A percentile compares a stretch with the other conserved stretches of the same genome.
phyloP scores from a whole-genome alignment of 2,797 vertebrate genomes.

The Paramormyrops hopkinsi region DNA sequence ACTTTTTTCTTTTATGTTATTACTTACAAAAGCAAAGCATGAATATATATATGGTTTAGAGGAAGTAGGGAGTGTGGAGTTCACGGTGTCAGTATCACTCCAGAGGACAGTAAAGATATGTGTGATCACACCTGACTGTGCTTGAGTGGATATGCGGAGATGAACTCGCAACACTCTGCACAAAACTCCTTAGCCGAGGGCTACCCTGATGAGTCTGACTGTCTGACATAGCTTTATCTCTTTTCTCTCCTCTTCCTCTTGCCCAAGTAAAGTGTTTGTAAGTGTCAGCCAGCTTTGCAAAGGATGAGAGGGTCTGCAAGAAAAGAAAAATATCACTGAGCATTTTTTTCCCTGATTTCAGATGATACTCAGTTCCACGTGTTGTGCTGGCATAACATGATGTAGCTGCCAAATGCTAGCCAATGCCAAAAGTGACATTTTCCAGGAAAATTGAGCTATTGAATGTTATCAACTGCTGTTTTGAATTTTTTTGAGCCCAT shows the following conservation, averaged over 20 bases:
- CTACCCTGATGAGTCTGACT: not conserved
- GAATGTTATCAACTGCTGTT: not conserved
- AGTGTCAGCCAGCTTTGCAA: not conserved
- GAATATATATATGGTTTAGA: not conserved
- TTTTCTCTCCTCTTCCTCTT: not conserved
- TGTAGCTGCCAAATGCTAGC: not conserved
- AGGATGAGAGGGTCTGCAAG: not conserved
- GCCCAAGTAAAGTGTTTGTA: not conserved
- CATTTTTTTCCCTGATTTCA: not conserved
- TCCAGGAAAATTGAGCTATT: not conserved
- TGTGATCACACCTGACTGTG: conserved; percentile 2
- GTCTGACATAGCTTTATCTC: not conserved
- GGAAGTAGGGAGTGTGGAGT: not conserved
- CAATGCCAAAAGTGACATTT: not conserved
- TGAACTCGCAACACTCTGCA: not conserved
- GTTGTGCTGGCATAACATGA: not conserved
- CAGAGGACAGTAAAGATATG: not conserved
- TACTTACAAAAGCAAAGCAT: not conserved
- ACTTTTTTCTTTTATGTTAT: not conserved
- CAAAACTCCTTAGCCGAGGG: not conserved
- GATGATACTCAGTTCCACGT: not conserved
- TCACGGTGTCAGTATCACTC: not conserved
- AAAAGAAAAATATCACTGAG: not conserved
- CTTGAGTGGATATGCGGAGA: not conserved
- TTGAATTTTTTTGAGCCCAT: not conserved